Conservation (phyloP, 2,888 invertebrate genomes). For the Magallana nippona region DNA sequence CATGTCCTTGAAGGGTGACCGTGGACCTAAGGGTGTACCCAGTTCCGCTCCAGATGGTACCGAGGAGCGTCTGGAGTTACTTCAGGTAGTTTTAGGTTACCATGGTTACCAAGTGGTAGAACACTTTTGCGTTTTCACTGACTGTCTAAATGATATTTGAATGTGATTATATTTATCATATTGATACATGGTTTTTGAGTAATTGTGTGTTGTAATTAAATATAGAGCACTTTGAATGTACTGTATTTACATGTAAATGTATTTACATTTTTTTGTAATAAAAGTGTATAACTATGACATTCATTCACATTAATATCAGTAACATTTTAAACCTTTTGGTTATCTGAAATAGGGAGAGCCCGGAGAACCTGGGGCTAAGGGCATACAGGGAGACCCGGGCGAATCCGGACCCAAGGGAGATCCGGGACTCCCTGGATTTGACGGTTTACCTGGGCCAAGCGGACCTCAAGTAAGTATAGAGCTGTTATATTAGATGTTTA, state of each 20-base stretch:
- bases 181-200: no score
- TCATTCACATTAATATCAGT: no score
- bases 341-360: conserved; percentile 54
- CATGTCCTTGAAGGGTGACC: conserved; percentile 65
- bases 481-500: no score
- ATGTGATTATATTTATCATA: not conserved
- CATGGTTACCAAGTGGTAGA: not conserved
- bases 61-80: conserved; percentile 59
- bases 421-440: conserved; percentile 50
- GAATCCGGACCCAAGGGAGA: conserved; percentile 39
- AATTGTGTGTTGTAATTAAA: no score
- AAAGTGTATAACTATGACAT: no score
- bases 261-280: no score
- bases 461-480: conserved; percentile 68
- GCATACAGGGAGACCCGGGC: conserved; percentile 36
- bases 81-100: conserved; percentile 59
- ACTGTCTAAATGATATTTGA: not conserved
- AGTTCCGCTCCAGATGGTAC: conserved; percentile 62
- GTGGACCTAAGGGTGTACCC: conserved; percentile 73
- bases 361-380: conserved; percentile 56
- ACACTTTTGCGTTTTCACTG: no score
- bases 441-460: conserved; percentile 72
- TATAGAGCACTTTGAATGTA: no score
- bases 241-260: no score
- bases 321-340: not conserved